These are phyloP conservation scores for Zosterops borbonicus DNA, from an alignment of 2,113 vertebrate species.

Conservation along the genomic window DNA sequence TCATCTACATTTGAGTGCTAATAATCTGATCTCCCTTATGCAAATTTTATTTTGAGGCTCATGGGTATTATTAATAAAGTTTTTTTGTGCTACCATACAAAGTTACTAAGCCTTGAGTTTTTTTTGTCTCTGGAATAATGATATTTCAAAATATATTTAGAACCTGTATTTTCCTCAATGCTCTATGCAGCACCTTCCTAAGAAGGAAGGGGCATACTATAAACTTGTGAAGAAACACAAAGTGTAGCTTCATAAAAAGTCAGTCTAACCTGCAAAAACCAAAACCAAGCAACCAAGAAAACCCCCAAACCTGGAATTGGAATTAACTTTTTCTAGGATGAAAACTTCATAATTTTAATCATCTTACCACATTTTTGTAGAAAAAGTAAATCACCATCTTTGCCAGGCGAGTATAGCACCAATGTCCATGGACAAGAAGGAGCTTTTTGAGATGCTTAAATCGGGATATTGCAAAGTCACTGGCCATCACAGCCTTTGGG, in stretches of 20 bases:
- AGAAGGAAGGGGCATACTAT: not conserved
- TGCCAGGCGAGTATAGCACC: conserved; percentile 89
- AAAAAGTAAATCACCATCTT: conserved; percentile 96
- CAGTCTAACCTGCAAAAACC: not conserved
- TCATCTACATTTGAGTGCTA: not conserved
- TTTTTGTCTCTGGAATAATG: not conserved
- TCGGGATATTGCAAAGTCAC: conserved; percentile 90
- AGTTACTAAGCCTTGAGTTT: not conserved
- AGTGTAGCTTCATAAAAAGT: not conserved
- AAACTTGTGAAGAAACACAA: not conserved
- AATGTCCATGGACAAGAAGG: conserved; percentile 91
- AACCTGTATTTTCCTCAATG: not conserved
- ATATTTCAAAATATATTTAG: not conserved
- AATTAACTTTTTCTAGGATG: not conserved
- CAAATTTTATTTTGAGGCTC: conserved; percentile 47
- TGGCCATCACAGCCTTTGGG: conserved; percentile 92
- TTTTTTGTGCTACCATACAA: not conserved
- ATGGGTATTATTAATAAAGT: conserved; percentile 9
- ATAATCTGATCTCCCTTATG: not conserved
- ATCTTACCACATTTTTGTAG: conserved; percentile 94
- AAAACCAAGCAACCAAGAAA: not conserved
- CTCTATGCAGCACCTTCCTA: not conserved
- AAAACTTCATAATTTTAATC: not conserved
- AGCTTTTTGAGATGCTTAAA: conserved; percentile 93
- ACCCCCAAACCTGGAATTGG: not conserved